phyloP scores from a whole-genome alignment of 2,888 invertebrate species.

The Epistrophella euchroma region DNA sequence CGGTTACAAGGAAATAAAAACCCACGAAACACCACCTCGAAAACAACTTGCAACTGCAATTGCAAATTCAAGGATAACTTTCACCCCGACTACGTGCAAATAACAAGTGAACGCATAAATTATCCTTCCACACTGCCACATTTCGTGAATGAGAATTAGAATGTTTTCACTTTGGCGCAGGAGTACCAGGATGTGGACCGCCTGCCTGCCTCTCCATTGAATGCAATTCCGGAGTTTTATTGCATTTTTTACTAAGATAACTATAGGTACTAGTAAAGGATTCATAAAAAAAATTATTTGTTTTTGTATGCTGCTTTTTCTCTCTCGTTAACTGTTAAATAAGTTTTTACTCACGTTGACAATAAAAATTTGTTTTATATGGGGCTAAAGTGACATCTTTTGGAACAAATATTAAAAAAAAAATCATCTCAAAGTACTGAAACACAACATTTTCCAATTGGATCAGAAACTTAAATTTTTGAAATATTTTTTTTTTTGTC shows the following conservation, averaged over 20 bases:
- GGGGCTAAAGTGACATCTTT: too few species aligned
- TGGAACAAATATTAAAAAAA: too few species aligned
- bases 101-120: constrained; percentile 69
- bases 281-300: neutral
- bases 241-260: constrained; percentile 2
- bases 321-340: too few species aligned
- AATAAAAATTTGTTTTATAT: too few species aligned
- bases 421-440: too few species aligned
- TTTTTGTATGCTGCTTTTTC: too few species aligned
- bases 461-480: too few species aligned
- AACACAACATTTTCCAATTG: too few species aligned
- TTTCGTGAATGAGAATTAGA: constrained; percentile 65
- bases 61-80: constrained; percentile 65
- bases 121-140: constrained; percentile 48
- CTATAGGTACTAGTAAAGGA: neutral
- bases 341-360: too few species aligned
- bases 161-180: constrained; percentile 55
- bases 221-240: constrained; percentile 61
- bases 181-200: constrained; percentile 43
- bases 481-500: too few species aligned
- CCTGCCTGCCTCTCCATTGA: constrained; percentile 28
- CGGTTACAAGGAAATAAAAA: constrained; percentile 41
- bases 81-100: constrained; percentile 57
- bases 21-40: constrained; percentile 3
- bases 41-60: constrained; percentile 47